Base-by-base conservation (phyloP, 1,140 invertebrate species). In the Lucilia cuprina region DNA sequence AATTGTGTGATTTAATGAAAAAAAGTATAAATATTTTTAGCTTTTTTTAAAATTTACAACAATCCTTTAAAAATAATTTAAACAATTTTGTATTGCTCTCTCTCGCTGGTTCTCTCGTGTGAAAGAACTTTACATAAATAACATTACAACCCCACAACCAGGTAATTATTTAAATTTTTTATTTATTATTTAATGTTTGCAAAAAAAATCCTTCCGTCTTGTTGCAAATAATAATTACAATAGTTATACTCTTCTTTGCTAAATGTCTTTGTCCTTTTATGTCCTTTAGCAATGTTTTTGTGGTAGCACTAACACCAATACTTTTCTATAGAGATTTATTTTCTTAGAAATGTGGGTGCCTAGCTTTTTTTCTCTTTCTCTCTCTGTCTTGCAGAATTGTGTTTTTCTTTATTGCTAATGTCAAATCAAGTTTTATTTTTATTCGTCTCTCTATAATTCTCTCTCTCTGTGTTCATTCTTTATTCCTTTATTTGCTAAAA, bases 211-310 rank as follows among this genome's bases (percentile, higher is more conserved):
- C 50, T 55, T 55, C 17, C 17, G 13, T 14, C 50, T 55, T 17
- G 13, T 49, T 49, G 13, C 50, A 41, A 41, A 41, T n/a, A n/a
- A n/a, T n/a, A n/a, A n/a, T n/a, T n/a, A n/a, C n/a, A n/a, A n/a
- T n/a, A n/a, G n/a, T n/a, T n/a, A n/a, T n/a, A 30, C 65, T 70
- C 19, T 70, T 21, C 10, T 70, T 70, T 70, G n/a, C n/a, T 70
- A 70, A 70, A 70, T 70, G 65, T 21, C 65, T 70, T 70, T 70
- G 65, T 70, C 65, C 65, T 70, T 70, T 70, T 70, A 70, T 70
- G 65, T 70, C 65, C 65, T 70, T 70, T 70, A 70, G 65, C 65
- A 70, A 25, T 19, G 65, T 21, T 21, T 19, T 70, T 7, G n/a
- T 17, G n/a, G 55, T 7, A 25, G 7, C 0, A 70, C 10, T 25